Evolutionary conservation across 2,797 vertebrate species (phyloP).

Genomic region (Hydrolagus colliei): DNA sequence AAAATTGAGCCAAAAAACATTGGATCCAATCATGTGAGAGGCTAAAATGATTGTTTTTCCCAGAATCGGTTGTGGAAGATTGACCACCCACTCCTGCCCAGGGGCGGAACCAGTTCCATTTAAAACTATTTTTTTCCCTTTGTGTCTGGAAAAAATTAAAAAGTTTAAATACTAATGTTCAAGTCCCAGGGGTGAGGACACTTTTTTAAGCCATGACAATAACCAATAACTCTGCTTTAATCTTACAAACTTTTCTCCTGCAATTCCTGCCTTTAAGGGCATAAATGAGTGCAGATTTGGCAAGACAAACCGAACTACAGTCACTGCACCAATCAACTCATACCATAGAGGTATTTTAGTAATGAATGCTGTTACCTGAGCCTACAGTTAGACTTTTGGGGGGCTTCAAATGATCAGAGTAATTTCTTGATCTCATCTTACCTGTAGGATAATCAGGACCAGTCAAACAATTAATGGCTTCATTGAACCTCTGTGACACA

Average conservation of each 20-base stretch:
- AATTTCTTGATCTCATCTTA: conserved; percentile 43
- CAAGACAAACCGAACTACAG: background rate
- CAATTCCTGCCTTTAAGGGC: conserved; percentile 1
- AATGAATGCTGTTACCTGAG: background rate
- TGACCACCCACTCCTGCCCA: background rate
- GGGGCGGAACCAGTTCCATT: background rate
- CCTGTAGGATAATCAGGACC: conserved; percentile 46
- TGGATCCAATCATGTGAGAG: no score
- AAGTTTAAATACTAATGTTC: background rate
- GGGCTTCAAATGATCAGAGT: conserved; percentile 5
- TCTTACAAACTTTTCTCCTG: background rate
- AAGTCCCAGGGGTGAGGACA: background rate
- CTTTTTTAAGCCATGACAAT: background rate
- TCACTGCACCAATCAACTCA: background rate
- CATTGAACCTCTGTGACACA: conserved; percentile 46
- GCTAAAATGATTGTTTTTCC: background rate
- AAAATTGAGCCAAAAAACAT: no score
- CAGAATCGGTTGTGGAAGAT: background rate
- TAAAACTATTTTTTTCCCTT: background rate
- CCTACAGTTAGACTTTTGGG: background rate
- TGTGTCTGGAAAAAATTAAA: background rate
- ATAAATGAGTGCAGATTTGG: conserved; percentile 3
- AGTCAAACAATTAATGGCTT: conserved; percentile 47
- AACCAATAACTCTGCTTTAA: background rate
- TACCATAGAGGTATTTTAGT: background rate